phyloP scores from a whole-genome alignment of 2,888 invertebrate genomes.

The Drosophila peninsularis region DNA sequence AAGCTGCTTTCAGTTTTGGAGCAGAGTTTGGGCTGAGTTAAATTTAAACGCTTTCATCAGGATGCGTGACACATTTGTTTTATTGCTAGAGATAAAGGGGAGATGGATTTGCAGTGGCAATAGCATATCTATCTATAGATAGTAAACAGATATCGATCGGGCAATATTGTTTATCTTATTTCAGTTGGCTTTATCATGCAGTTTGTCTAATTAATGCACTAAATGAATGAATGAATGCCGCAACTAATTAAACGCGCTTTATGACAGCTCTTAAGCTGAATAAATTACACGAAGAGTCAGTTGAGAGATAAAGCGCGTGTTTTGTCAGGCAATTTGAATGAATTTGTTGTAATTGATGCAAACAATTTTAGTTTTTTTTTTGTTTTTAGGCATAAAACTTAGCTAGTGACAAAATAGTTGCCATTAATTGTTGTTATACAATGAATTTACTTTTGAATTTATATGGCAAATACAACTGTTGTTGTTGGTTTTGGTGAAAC shows the following conservation, averaged over 20 bases:
- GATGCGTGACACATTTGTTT: slow-evolving; percentile 1
- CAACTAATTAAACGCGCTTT: slow-evolving; percentile 56
- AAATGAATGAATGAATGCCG: slow-evolving; percentile 33
- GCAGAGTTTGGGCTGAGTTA: slow-evolving; percentile 9
- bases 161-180: slow-evolving; percentile 39
- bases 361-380: slow-evolving; percentile 46
- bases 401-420: slow-evolving; percentile 68
- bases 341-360: slow-evolving; percentile 63
- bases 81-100: neutral
- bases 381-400: slow-evolving; percentile 59
- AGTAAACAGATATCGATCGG: slow-evolving; percentile 29
- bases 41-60: slow-evolving; percentile 20
- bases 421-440: slow-evolving; percentile 66
- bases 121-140: slow-evolving; percentile 9
- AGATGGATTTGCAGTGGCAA: slow-evolving; percentile 2
- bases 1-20: slow-evolving; percentile 15
- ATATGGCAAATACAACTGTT: slow-evolving; percentile 68
- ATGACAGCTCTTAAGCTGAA: slow-evolving; percentile 48
- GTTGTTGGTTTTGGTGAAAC: slow-evolving; percentile 42
- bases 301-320: slow-evolving; percentile 48
- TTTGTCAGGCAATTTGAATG: slow-evolving; percentile 44
- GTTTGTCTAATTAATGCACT: slow-evolving; percentile 56
- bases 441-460: slow-evolving; percentile 44
- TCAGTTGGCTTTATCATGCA: slow-evolving; percentile 38
- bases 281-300: slow-evolving; percentile 35